Evolutionary conservation across 2,113 vertebrate species (phyloP), one percentile per base, ranked within the genome.

Genomic region (Phycodurus eques): DNA sequence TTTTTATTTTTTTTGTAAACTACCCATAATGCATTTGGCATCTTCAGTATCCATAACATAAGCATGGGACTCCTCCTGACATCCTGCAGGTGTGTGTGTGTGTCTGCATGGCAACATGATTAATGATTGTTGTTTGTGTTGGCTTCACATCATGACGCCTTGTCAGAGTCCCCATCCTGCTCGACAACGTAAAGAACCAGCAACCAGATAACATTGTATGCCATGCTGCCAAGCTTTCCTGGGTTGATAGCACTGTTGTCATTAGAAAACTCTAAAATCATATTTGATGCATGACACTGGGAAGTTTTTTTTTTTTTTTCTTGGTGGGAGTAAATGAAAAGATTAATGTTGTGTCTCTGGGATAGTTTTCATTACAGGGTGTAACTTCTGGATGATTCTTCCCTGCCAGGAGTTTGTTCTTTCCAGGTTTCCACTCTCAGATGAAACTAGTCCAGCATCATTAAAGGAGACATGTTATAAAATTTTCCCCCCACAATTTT

Each of bases 161-260:
- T 71, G 78, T 83, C 77, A 81, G 65, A 74, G 67, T 75, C 72
- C 71, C 69, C 74, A 67, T 80, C 72, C 76, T 72, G 59, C 67
- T 65, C 74, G 60, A 13, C 61, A 69, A 64, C 67, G n/a, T 39
- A 74, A 85, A 77, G 76, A 72, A 85, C 78, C 70, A 83, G 71
- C 62, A 82, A 74, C 77, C 47, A 72, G 87, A 92, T 90, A 91
- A 91, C 88, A 91, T 88, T 91, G 88, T 90, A 64, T 42, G 22
- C 22, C 39, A 31, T 67, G 59, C 31, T 51, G 62, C 67, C 42
- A 27, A 67, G 33, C 72, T 84, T 86, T 88, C 79, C 80, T 81
- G 47, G 19, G 2, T 77, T 74, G 82, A 84, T 86, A 89, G 80
- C 72, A 4, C 43, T 14, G 54, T 5, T 42, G 22, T 61, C 51